phyloP scores from a whole-genome alignment of 2,888 invertebrate species.

The Orthonychiurus folsomi region DNA sequence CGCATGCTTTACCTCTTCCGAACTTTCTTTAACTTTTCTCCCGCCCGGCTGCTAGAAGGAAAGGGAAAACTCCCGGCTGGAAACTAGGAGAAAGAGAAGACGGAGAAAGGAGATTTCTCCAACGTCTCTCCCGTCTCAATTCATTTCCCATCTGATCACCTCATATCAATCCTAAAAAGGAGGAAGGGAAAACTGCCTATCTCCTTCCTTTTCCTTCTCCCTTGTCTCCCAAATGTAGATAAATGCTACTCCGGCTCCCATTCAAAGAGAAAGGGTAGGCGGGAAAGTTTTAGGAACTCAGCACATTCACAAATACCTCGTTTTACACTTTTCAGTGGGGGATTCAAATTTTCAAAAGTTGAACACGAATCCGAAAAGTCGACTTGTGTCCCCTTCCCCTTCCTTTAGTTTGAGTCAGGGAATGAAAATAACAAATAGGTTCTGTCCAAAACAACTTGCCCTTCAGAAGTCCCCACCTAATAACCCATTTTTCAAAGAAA shows the following conservation, averaged over 20 bases:
- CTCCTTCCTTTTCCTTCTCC: not conserved
- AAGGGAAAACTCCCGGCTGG: no score
- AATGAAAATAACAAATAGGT: not conserved
- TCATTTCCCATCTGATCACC: not conserved
- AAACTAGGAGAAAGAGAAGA: no score
- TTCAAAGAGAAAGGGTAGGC: not conserved
- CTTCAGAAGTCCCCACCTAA: not conserved
- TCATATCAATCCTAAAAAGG: not conserved
- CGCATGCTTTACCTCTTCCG: no score
- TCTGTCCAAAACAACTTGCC: not conserved
- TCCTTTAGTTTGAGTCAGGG: not conserved
- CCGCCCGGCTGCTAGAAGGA: no score
- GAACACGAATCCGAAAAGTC: not conserved
- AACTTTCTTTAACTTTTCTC: no score
- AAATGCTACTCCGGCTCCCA: not conserved
- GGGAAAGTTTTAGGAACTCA: not conserved
- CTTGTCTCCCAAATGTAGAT: not conserved
- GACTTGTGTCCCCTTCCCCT: not conserved
- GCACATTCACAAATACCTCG: not conserved
- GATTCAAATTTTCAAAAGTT: no score
- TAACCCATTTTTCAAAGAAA: conserved; percentile 1
- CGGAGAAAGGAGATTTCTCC: not conserved
- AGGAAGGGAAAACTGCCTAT: not conserved
- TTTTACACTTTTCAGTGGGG: not conserved
- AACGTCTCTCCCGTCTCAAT: not conserved